Percentiles rank a stretch among this genome's conserved stretches.
Evolutionary conservation across 2,797 vertebrate genomes (phyloP).

Genomic region (Oryzias sinensis): DNA sequence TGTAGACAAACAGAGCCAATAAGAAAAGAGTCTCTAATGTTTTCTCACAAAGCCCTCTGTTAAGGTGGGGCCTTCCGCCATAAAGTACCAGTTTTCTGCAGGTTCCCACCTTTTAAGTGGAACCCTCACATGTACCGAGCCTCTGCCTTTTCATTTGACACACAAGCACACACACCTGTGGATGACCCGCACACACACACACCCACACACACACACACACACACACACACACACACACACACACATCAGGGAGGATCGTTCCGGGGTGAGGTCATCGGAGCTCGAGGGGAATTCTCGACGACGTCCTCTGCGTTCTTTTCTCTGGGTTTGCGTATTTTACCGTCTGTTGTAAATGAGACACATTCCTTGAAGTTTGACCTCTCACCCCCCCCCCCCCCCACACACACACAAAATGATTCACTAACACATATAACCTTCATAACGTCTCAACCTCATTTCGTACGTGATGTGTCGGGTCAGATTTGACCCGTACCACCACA

Average conservation of each 20-base stretch:
- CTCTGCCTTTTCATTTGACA: constrained; percentile 43
- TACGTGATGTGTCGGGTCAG: too few relatives aligned
- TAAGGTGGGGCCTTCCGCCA: not conserved
- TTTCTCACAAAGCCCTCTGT: not conserved
- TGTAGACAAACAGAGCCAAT: too few relatives aligned
- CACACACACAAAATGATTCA: not conserved
- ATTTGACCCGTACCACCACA: too few relatives aligned
- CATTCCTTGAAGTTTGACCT: constrained; percentile 32
- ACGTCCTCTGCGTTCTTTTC: not conserved
- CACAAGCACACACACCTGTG: constrained; percentile 5
- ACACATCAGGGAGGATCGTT: constrained; percentile 9
- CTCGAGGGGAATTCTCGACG: constrained; percentile 12
- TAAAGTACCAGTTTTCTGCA: constrained; percentile 8
- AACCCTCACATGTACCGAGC: not conserved
- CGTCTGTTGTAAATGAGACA: constrained; percentile 25
- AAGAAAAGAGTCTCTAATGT: too few relatives aligned
- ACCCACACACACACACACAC: not conserved
- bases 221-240: constrained; percentile 8
- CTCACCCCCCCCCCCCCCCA: constrained; percentile 3
- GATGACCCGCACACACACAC: constrained; percentile 6
- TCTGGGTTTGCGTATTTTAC: not conserved
- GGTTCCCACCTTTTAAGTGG: constrained; percentile 33
- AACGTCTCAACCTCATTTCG: too few relatives aligned
- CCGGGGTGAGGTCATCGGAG: constrained; percentile 24
- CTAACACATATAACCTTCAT: too few relatives aligned